Percentiles rank a stretch among this genome's conserved stretches.
Conservation (phyloP, 2,888 invertebrate genomes). For the Andrena hattorfiana region DNA sequence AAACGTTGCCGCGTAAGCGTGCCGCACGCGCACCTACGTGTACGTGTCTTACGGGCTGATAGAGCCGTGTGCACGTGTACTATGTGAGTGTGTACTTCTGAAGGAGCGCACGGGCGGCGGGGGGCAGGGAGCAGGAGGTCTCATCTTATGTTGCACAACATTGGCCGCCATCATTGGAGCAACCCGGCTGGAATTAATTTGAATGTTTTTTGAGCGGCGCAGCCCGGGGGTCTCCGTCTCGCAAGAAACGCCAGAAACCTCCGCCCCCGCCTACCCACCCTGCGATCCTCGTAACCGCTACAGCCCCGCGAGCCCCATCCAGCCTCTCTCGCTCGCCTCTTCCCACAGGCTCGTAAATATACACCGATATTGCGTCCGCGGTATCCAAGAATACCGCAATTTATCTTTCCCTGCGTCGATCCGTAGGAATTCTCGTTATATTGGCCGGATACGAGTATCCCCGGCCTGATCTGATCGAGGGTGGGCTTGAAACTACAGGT, state of each 20-base stretch:
- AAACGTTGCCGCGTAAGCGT: conserved; percentile 35
- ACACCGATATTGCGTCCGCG: conserved; percentile 77
- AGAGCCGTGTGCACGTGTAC: conserved; percentile 32
- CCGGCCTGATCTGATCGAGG: conserved; percentile 8
- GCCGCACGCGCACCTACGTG: background rate
- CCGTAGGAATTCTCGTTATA: conserved; percentile 71
- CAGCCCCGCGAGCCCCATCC: conserved; percentile 57
- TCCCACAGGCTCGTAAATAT: conserved; percentile 77
- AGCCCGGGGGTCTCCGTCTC: conserved; percentile 79
- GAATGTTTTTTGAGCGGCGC: conserved; percentile 83
- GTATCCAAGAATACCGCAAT: conserved; percentile 76
- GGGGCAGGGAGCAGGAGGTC: conserved; percentile 47
- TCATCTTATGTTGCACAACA: conserved; percentile 80
- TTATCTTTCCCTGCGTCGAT: conserved; percentile 77
- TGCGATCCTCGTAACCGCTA: conserved; percentile 52
- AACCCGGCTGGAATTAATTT: conserved; percentile 82
- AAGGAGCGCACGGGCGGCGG: conserved; percentile 40
- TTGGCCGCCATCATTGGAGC: conserved; percentile 82
- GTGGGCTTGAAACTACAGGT: conserved; percentile 30
- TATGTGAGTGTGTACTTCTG: conserved; percentile 27
- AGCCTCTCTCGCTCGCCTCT: conserved; percentile 37
- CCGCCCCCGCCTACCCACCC: conserved; percentile 44
- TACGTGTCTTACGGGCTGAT: conserved; percentile 10
- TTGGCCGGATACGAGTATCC: conserved; percentile 48
- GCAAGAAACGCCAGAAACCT: conserved; percentile 72